phyloP scores from a whole-genome alignment of 2,888 invertebrate species.

The Bibio marci region DNA sequence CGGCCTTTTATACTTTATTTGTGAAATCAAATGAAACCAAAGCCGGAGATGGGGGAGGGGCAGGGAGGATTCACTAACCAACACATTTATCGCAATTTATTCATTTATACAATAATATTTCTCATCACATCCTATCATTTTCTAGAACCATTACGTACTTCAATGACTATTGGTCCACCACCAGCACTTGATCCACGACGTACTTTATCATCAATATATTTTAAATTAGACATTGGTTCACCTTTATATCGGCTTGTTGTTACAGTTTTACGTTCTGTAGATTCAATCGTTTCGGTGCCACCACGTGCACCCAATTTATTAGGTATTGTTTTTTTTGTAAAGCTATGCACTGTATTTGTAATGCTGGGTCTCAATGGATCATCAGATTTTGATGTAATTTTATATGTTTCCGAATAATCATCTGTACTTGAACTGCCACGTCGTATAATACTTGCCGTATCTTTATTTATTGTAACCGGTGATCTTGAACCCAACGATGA shows the following conservation, averaged over 20 bases:
- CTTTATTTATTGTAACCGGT: conserved; percentile 25
- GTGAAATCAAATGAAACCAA: conserved; percentile 1
- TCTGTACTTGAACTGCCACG: conserved; percentile 50
- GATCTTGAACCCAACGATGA: conserved; percentile 25
- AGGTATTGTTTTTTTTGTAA: conserved; percentile 50
- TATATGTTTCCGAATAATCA: conserved; percentile 53
- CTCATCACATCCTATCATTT: too few species aligned
- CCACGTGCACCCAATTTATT: conserved; percentile 40
- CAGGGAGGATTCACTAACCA: too few species aligned
- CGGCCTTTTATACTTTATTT: neutral
- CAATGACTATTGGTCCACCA: conserved; percentile 4
- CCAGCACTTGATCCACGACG: conserved; percentile 25
- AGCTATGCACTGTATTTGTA: conserved; percentile 52
- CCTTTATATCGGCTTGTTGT: conserved; percentile 44
- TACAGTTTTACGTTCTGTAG: conserved; percentile 50
- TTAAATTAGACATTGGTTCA: conserved; percentile 31
- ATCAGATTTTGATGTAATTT: conserved; percentile 47
- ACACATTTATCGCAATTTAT: too few species aligned
- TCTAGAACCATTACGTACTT: neutral
- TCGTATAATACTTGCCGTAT: conserved; percentile 32
- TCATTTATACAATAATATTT: too few species aligned
- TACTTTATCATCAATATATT: conserved; percentile 37
- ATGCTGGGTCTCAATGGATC: conserved; percentile 49
- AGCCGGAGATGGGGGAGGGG: too few species aligned
- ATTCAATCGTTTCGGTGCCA: conserved; percentile 48